Base-by-base conservation (phyloP, 2,888 invertebrate genomes). In the Automeris io region DNA sequence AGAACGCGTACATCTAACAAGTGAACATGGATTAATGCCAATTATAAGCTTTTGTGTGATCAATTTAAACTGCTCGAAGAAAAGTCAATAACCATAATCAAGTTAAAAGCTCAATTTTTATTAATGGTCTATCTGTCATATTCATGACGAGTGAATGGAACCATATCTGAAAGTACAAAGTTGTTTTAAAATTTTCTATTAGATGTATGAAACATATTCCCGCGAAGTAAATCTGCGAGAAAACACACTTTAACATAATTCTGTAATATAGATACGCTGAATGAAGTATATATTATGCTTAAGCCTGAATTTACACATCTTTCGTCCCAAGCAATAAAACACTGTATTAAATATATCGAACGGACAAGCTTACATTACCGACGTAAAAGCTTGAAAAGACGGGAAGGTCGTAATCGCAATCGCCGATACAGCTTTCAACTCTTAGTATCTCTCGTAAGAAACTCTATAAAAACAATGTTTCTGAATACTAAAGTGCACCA, bases 401-500 rank as follows among this genome's bases (percentile, higher is more conserved):
- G n/a, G n/a, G n/a, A n/a, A n/a, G 5, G 16, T 13, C 23, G 5
- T 37, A 22, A 23, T 29, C 12, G 8, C 13, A 4, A 8, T n/a
- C 4, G 13, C 4, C 11, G 13, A 22, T 34, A 18, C 12, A n/a
- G n/a, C n/a, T n/a, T n/a, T n/a, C n/a, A n/a, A n/a, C n/a, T n/a
- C n/a, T n/a, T n/a, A n/a, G n/a, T n/a, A n/a, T n/a, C n/a, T n/a
- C n/a, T n/a, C n/a, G n/a, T n/a, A n/a, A n/a, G 12, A 29, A 23
- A 36, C 18, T 9, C 5, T 18, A 31, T 49, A 45, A 46, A 49
- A 55, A 68, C 70, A 60, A 62, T 69, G 70, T 69, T 66, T 54
- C 46, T 40, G 47, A 45, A 52, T 48, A 42, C 46, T 46, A 33
- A 40, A 43, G 45, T 46, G 51, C 49, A 54, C 46, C 58, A 62